These are phyloP conservation scores for Cariama cristata DNA, from an alignment of 2,113 vertebrate genomes.

Conservation along the genomic window DNA sequence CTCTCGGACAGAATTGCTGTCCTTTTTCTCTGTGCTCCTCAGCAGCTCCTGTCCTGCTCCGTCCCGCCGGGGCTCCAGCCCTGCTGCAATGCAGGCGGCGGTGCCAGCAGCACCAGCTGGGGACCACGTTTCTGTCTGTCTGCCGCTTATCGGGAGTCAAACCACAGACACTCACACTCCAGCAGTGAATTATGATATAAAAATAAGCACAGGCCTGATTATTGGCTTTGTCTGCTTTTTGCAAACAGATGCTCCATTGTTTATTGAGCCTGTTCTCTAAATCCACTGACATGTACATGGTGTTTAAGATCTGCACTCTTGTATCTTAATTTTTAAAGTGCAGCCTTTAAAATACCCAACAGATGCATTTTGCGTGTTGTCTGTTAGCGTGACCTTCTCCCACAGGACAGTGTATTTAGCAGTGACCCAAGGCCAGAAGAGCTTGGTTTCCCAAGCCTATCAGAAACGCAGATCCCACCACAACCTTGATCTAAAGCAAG, in stretches of 20 bases:
- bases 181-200: conserved; percentile 38
- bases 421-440: not conserved
- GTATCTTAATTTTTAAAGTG: not conserved
- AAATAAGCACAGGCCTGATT: conserved; percentile 44
- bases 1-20: rapidly evolving
- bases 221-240: conserved; percentile 46
- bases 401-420: not conserved
- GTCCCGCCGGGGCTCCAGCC: not conserved
- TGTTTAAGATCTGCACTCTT: not conserved
- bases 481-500: not conserved
- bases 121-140: not conserved
- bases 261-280: not conserved
- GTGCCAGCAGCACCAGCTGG: conserved; percentile 56
- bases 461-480: not conserved
- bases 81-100: not conserved
- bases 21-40: not conserved
- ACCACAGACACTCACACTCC: not conserved
- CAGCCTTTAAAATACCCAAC: not conserved
- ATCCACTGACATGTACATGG: rapidly evolving
- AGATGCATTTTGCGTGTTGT: rapidly evolving
- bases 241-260: conserved; percentile 59
- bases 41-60: not conserved
- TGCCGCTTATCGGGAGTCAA: conserved; percentile 35
- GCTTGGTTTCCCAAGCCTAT: rapidly evolving
- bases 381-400: not conserved